phyloP scores from a whole-genome alignment of 2,888 invertebrate genomes.

The Hyposoter dolosus region DNA sequence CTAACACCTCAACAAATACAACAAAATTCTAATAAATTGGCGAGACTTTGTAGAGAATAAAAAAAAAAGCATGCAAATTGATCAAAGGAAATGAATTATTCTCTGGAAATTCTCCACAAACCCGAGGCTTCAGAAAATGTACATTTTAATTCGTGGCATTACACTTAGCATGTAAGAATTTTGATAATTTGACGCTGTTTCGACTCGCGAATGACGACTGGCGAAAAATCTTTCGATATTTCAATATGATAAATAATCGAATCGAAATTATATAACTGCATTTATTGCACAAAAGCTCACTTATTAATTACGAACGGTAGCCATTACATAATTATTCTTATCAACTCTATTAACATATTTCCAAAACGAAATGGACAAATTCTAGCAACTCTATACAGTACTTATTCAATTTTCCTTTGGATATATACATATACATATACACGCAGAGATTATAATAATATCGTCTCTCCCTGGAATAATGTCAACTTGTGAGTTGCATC shows the following conservation, averaged over 20 bases:
- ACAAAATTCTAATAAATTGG: no score
- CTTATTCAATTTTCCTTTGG: conserved; percentile 4
- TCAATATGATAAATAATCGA: not conserved
- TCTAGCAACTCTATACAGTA: conserved; percentile 15
- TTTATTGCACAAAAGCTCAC: conserved; percentile 31
- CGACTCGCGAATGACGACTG: no score
- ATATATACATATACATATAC: conserved; percentile 22
- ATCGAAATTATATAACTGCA: not conserved
- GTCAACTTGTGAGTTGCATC: not conserved
- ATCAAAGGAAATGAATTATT: no score
- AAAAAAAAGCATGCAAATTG: no score
- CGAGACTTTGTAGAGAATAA: no score
- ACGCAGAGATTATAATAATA: conserved; percentile 11
- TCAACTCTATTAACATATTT: conserved; percentile 26
- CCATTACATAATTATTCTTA: conserved; percentile 18
- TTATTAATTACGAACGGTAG: conserved; percentile 10
- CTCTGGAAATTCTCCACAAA: no score
- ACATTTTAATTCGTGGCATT: no score
- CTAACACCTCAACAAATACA: not conserved
- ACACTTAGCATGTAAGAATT: no score
- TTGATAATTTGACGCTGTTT: no score
- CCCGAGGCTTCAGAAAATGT: no score
- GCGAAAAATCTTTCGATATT: not conserved
- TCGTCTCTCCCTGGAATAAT: conserved; percentile 2
- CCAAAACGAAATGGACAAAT: conserved; percentile 2